Conservation (phyloP, 2,113 vertebrate genomes). For the Etia nguti region DNA sequence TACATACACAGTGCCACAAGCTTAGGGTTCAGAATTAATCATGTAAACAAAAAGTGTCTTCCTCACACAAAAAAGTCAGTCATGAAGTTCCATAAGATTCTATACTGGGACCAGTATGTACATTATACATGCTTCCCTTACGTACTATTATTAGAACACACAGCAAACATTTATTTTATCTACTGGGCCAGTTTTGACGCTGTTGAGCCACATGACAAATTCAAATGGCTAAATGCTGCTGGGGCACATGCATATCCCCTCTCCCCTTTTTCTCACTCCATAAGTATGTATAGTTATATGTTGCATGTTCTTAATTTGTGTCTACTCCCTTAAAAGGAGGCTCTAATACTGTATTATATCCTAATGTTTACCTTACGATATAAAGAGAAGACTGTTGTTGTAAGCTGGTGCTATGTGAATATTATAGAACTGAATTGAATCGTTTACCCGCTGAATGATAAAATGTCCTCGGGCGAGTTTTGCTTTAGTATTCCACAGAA, state of each 20-base stretch:
- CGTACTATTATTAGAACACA: neutral
- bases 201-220: neutral
- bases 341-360: neutral
- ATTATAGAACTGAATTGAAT: neutral
- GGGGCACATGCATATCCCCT: neutral
- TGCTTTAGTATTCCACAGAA: neutral
- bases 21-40: neutral
- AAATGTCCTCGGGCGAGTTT: neutral
- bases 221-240: neutral
- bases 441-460: neutral
- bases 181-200: neutral
- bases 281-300: neutral
- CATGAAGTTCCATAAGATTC: neutral
- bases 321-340: neutral
- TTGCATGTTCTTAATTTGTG: neutral
- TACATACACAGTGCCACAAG: neutral
- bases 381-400: neutral
- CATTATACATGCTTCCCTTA: neutral
- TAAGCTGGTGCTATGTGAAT: neutral
- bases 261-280: neutral
- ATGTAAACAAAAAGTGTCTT: neutral
- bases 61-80: neutral
- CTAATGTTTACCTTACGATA: neutral
- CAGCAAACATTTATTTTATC: neutral
- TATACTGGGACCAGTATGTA: neutral